A percentile compares a stretch with the other conserved stretches of the same genome.
Conservation (phyloP, 2,888 invertebrate genomes). For the Coenonympha glycerion region DNA sequence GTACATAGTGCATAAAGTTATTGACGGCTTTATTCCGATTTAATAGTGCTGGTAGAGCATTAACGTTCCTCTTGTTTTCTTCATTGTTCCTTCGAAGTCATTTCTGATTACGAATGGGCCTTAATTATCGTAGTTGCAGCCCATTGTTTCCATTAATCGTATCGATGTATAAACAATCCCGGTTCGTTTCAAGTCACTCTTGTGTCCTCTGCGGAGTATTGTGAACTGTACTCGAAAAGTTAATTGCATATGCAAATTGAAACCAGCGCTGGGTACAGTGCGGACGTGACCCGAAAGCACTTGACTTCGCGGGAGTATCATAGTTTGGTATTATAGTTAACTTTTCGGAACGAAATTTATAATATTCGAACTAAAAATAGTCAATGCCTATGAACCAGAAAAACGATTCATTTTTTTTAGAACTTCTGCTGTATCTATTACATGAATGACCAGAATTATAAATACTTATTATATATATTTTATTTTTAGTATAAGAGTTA, state of each 20-base stretch:
- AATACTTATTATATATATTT: too few species aligned
- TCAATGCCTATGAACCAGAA: too few species aligned
- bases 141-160: conserved; percentile 9
- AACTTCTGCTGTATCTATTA: too few species aligned
- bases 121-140: neutral
- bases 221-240: conserved; percentile 37
- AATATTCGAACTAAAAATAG: too few species aligned
- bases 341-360: neutral
- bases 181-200: conserved; percentile 18
- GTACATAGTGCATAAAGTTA: too few species aligned
- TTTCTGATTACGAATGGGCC: neutral
- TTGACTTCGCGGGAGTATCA: conserved; percentile 32
- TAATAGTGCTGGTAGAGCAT: too few species aligned
- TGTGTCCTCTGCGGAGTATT: conserved; percentile 22
- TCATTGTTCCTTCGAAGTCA: neutral
- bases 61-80: too few species aligned
- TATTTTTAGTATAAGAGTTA: too few species aligned
- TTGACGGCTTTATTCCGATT: too few species aligned
- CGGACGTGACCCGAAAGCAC: conserved; percentile 36
- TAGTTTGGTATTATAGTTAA: neutral
- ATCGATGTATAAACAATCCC: conserved; percentile 14
- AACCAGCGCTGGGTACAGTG: conserved; percentile 29
- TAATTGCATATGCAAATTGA: conserved; percentile 55
- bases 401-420: too few species aligned
- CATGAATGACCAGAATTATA: too few species aligned